Evolutionary conservation across 1,140 invertebrate genomes (phyloP).

Genomic region (Phymorhynchus buccinoides): DNA sequence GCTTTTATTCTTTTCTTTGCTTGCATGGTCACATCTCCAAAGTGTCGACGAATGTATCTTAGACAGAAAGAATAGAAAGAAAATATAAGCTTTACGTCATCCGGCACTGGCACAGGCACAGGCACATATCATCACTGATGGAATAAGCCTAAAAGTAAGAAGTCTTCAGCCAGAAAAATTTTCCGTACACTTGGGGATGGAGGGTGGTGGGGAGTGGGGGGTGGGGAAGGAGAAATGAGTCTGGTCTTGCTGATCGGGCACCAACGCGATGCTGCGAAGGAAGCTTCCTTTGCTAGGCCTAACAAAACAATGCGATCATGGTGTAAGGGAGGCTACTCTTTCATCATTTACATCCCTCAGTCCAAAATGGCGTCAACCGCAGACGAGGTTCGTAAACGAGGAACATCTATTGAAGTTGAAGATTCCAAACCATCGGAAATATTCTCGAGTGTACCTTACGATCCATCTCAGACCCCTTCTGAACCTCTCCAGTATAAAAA

Average conservation of each 20-base stretch:
- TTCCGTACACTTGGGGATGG: background rate
- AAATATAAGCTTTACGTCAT: background rate
- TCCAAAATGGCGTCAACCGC: constrained; percentile 27
- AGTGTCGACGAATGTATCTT: no score
- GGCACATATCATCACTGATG: background rate
- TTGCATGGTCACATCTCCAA: no score
- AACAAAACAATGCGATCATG: background rate
- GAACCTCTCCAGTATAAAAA: constrained; percentile 48
- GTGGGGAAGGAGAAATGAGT: no score
- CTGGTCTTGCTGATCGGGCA: no score
- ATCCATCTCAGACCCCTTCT: background rate
- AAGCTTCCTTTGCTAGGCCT: background rate
- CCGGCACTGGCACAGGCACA: background rate
- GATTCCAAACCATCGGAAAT: background rate
- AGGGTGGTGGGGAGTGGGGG: background rate
- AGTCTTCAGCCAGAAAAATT: background rate
- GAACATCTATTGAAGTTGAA: background rate
- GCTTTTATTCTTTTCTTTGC: background rate
- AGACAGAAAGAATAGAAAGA: no score
- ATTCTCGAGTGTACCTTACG: background rate
- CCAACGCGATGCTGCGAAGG: no score
- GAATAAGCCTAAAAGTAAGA: background rate
- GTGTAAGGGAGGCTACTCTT: background rate
- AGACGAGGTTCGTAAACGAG: background rate
- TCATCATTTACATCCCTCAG: background rate